Conservation (phyloP, 2,888 invertebrate species). For the Limnephilus lunatus region DNA sequence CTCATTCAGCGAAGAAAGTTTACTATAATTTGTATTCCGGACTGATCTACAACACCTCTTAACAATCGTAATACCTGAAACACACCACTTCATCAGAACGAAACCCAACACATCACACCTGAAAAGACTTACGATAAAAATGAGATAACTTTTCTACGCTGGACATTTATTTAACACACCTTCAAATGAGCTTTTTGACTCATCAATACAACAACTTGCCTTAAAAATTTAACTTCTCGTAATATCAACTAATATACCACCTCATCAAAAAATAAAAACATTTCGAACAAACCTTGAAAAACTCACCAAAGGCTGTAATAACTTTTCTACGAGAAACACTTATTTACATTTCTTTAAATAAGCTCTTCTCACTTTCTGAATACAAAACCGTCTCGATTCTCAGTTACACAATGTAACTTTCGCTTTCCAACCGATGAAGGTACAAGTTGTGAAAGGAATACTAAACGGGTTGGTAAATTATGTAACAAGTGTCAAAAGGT, state of each 20-base stretch:
- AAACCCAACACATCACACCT: not conserved
- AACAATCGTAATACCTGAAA: not conserved
- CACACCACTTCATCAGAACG: not conserved
- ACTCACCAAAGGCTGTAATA: not conserved
- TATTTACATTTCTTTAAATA: not conserved
- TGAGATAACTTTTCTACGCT: not conserved
- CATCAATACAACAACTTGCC: not conserved
- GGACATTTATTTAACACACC: not conserved
- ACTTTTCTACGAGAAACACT: not conserved
- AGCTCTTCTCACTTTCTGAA: not conserved
- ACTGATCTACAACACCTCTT: not conserved
- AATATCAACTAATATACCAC: not conserved
- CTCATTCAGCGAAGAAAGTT: slow-evolving; percentile 24
- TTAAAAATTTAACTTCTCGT: not conserved
- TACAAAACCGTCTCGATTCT: not conserved
- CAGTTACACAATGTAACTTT: slow-evolving; percentile 47
- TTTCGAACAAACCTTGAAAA: not conserved
- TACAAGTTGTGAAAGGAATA: not conserved
- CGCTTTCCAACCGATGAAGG: slow-evolving; percentile 1
- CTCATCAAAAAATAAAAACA: not conserved
- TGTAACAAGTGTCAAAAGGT: not conserved
- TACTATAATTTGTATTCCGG: slow-evolving; percentile 9
- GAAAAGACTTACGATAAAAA: not conserved
- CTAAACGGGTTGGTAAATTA: not conserved
- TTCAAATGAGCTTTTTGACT: not conserved